Conservation (phyloP, 2,888 invertebrate species). For the Rhagonycha fulva region DNA sequence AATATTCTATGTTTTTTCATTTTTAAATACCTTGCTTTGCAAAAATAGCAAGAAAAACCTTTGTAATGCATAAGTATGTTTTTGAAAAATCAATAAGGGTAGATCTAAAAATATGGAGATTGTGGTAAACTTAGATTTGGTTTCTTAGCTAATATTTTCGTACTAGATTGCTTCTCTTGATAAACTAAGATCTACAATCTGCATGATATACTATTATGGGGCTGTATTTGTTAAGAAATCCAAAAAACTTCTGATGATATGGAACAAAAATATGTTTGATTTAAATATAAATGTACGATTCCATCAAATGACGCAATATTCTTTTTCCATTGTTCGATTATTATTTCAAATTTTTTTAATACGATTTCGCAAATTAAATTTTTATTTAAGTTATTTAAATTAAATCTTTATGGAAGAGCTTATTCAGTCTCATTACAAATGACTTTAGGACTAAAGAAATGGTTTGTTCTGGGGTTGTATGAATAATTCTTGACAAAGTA, state of each 20-base stretch:
- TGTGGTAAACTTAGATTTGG: neutral
- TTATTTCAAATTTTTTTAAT: too few relatives aligned
- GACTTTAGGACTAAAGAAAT: neutral
- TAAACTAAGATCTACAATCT: neutral
- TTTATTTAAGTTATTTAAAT: neutral
- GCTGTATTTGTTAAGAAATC: neutral
- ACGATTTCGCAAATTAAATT: too few relatives aligned
- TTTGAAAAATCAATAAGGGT: neutral
- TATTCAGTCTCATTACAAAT: neutral
- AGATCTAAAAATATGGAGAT: neutral
- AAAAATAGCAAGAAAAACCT: neutral
- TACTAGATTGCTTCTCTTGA: neutral
- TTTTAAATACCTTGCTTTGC: too few relatives aligned
- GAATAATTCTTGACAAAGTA: neutral
- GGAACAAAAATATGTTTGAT: neutral
- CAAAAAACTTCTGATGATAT: neutral
- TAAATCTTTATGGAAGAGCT: neutral
- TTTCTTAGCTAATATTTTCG: neutral
- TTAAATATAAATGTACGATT: neutral
- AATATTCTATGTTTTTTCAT: too few relatives aligned
- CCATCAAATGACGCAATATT: too few relatives aligned
- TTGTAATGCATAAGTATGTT: neutral
- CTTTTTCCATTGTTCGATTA: too few relatives aligned
- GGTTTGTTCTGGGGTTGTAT: neutral
- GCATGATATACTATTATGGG: neutral